Conservation (phyloP, 2,888 invertebrate species). For the Brachynemurus nebulosus region DNA sequence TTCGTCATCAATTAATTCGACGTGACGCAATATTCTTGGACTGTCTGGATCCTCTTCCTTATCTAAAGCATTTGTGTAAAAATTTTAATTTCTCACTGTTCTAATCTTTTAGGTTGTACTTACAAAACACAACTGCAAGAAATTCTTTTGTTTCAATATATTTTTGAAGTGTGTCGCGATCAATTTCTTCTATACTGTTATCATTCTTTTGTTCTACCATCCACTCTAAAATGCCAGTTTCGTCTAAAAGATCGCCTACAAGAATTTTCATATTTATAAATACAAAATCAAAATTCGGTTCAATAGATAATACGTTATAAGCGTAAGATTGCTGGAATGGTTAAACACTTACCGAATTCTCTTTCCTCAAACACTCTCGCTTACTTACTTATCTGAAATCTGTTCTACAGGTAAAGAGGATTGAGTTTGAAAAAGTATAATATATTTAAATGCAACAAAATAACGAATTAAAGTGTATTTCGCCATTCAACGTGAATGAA, state of each 20-base stretch:
- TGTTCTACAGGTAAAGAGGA: neutral
- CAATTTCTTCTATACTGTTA: slow-evolving; percentile 80
- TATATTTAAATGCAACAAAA: neutral
- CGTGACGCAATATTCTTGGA: slow-evolving; percentile 66
- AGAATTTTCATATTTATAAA: neutral
- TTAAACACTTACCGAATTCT: no score
- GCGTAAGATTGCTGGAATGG: no score
- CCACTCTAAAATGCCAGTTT: slow-evolving; percentile 77
- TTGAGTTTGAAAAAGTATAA: neutral
- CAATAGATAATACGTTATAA: no score
- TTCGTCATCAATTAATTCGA: slow-evolving; percentile 85
- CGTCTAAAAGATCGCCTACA: slow-evolving; percentile 58
- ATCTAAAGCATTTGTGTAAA: slow-evolving; percentile 38
- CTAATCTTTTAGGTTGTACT: slow-evolving; percentile 33
- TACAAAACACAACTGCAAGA: slow-evolving; percentile 84
- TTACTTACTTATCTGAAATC: neutral
- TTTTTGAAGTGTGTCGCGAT: slow-evolving; percentile 65
- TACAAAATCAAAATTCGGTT: no score
- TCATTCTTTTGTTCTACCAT: slow-evolving; percentile 84
- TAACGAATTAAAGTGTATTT: slow-evolving; percentile 1
- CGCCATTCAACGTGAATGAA: slow-evolving; percentile 7
- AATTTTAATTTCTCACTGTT: neutral
- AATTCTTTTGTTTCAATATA: slow-evolving; percentile 85
- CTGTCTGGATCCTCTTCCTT: slow-evolving; percentile 71
- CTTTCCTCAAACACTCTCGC: no score